A percentile compares a stretch with the other conserved stretches of the same genome.
Conservation (phyloP, 2,888 invertebrate genomes). For the Papilio protenor region DNA sequence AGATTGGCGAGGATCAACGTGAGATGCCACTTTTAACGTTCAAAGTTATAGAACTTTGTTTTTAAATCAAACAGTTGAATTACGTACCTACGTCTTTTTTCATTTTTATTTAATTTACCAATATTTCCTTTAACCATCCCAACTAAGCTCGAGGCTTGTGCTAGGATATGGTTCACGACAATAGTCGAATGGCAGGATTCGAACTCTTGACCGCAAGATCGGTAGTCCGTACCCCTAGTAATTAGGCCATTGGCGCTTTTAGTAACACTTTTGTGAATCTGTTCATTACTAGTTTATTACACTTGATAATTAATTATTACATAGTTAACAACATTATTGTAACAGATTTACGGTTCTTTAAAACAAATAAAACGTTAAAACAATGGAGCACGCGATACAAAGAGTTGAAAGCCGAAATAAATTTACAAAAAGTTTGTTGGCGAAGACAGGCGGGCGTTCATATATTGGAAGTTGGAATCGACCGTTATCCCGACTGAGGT, state of each 20-base stretch:
- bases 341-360: not conserved
- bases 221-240: no score
- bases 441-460: conserved; percentile 30
- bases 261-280: no score
- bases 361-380: not conserved
- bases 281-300: no score
- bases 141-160: no score
- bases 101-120: no score
- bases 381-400: not conserved
- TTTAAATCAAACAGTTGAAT: not conserved
- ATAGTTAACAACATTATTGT: no score
- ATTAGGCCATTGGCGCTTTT: not conserved
- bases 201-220: no score
- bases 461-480: conserved; percentile 33
- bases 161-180: no score
- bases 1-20: conserved; percentile 41
- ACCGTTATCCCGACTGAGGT: conserved; percentile 46
- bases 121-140: no score
- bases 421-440: conserved; percentile 38
- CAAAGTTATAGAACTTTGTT: not conserved
- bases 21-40: conserved; percentile 19
- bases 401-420: conserved; percentile 24
- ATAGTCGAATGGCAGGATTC: no score
- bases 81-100: no score
- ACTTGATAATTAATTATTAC: not conserved